Conservation (phyloP, 1,140 invertebrate genomes). For the Caenorhabditis elegans region WBcel235 BX284605.5:8718001-8718500, state of each 20-base stretch:
- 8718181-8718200: conserved; percentile 42
- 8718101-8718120: conserved; percentile 55
- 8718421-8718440: too few species aligned
- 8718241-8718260: conserved; percentile 59
- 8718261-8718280: conserved; percentile 47
- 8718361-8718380: too few species aligned
- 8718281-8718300: background rate
- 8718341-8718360: too few species aligned
- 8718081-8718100: conserved; percentile 51
- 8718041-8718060: conserved; percentile 46
- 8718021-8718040: conserved; percentile 53
- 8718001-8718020: conserved; percentile 60
- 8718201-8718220: conserved; percentile 56
- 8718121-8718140: conserved; percentile 54
- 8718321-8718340: too few species aligned
- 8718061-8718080: conserved; percentile 51
- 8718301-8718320: too few species aligned
- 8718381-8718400: too few species aligned
- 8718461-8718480: too few species aligned
- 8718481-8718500: too few species aligned
- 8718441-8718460: too few species aligned
- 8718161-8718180: conserved; percentile 59
- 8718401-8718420: too few species aligned
- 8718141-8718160: conserved; percentile 51
- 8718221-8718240: conserved; percentile 64